A percentile compares a stretch with the other conserved stretches of the same genome.
Conservation (phyloP, 2,797 vertebrate species). For the Balearica regulorum region DNA sequence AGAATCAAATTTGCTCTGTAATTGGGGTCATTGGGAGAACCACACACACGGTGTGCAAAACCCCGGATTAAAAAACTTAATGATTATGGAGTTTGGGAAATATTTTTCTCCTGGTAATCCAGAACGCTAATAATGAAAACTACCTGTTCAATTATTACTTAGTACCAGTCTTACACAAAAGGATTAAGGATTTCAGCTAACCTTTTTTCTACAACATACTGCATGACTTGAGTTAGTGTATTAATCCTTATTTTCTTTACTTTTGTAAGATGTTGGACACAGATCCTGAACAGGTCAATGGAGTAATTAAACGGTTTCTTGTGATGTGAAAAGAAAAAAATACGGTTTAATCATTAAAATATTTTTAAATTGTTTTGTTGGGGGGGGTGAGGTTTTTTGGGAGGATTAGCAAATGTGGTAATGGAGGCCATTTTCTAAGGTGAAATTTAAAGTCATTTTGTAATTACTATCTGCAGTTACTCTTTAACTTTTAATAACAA, state of each 20-base stretch:
- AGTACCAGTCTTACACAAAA: not conserved
- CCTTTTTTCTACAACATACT: not conserved
- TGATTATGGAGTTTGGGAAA: not conserved
- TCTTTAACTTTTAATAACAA: not conserved
- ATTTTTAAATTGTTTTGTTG: not conserved
- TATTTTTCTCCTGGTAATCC: not conserved
- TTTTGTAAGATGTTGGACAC: not conserved
- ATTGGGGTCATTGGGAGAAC: not conserved
- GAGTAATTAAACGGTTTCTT: not conserved
- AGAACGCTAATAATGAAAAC: not conserved
- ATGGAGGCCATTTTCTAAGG: not conserved
- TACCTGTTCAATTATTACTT: not conserved
- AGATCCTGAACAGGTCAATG: not conserved
- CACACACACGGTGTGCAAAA: not conserved
- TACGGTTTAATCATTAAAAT: not conserved
- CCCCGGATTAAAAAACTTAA: not conserved
- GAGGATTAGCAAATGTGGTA: not conserved
- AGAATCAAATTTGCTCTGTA: not conserved
- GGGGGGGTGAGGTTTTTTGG: fast-evolving
- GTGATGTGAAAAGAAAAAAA: not conserved
- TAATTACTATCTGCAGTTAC: not conserved
- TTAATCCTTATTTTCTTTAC: not conserved
- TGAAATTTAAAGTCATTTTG: not conserved
- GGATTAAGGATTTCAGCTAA: not conserved
- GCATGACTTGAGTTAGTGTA: not conserved